A percentile compares a stretch with the other conserved stretches of the same genome.
These are phyloP conservation scores for Drosophila greeni DNA, from an alignment of 2,888 invertebrate genomes.

Conservation along the genomic window DNA sequence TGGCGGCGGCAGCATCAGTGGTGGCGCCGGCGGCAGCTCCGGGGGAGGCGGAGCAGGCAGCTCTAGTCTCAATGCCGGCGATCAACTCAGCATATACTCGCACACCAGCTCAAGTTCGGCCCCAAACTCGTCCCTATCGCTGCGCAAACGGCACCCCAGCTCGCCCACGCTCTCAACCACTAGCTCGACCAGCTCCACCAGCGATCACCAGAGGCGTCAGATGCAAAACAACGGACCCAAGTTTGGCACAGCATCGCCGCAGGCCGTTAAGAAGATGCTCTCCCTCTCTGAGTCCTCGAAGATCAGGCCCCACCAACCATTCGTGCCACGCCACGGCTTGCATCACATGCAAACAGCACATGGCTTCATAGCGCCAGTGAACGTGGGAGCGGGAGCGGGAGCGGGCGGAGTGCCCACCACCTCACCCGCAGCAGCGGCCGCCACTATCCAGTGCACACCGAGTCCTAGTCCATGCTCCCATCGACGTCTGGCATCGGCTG, in stretches of 20 bases:
- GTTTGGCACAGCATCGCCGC: slow-evolving; percentile 93
- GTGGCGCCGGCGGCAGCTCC: slow-evolving; percentile 70
- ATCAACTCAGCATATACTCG: slow-evolving; percentile 80
- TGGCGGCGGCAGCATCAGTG: slow-evolving; percentile 59
- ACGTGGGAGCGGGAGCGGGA: slow-evolving; percentile 8
- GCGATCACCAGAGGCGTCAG: slow-evolving; percentile 73
- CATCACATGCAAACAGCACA: slow-evolving; percentile 72
- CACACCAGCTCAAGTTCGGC: slow-evolving; percentile 79
- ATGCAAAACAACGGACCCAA: slow-evolving; percentile 81
- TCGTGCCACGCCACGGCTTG: slow-evolving; percentile 81
- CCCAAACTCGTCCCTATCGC: slow-evolving; percentile 32
- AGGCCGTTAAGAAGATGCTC: slow-evolving; percentile 96
- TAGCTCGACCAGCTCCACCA: slow-evolving; percentile 92
- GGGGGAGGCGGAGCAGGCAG: slow-evolving; percentile 50
- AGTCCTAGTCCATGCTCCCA: slow-evolving; percentile 81
- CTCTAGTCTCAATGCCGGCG: slow-evolving; percentile 67
- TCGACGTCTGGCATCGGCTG: slow-evolving; percentile 82
- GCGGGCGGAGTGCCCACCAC: slow-evolving; percentile 36
- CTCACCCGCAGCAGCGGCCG: slow-evolving; percentile 40
- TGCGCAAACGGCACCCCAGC: slow-evolving; percentile 88
- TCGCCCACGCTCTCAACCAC: slow-evolving; percentile 96
- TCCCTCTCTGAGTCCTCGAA: slow-evolving; percentile 93
- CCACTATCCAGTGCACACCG: slow-evolving; percentile 61
- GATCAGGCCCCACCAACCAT: slow-evolving; percentile 91
- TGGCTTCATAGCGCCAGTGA: slow-evolving; percentile 54